A percentile compares a stretch with the other conserved stretches of the same genome.
phyloP scores from a whole-genome alignment of 2,113 vertebrate genomes.

The Coracopsis vasa region DNA sequence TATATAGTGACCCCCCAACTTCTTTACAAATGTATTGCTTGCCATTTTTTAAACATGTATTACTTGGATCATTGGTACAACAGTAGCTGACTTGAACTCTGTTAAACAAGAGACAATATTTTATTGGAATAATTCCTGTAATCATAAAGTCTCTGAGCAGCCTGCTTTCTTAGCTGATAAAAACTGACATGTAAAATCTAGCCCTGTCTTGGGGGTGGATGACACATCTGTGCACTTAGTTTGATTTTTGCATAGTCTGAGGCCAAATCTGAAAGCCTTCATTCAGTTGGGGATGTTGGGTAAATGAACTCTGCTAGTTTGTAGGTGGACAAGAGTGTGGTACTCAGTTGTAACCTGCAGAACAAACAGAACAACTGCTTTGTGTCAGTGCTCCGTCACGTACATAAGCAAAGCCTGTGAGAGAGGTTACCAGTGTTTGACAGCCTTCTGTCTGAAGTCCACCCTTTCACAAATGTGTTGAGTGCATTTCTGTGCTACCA shows the following conservation, averaged over 20 bases:
- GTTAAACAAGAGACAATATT: neutral
- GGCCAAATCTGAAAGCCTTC: neutral
- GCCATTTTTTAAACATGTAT: neutral
- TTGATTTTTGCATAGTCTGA: neutral
- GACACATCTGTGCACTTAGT: neutral
- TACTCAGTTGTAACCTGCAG: neutral
- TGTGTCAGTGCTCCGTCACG: neutral
- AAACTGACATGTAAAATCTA: neutral
- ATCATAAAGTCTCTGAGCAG: neutral
- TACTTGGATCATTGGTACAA: neutral
- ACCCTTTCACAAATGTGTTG: neutral
- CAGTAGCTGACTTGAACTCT: neutral
- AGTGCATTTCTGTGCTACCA: neutral
- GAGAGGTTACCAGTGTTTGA: neutral
- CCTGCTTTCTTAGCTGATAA: neutral
- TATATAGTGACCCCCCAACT: neutral
- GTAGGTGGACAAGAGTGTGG: neutral
- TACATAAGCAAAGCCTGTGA: neutral
- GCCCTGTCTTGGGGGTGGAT: neutral
- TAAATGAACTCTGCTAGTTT: neutral
- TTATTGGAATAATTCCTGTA: neutral
- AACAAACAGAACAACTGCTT: fast-evolving
- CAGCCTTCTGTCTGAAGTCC: neutral
- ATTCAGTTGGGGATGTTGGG: neutral
- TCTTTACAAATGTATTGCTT: neutral